These are phyloP conservation scores for Ips typographus DNA, from an alignment of 1,140 invertebrate genomes.

Conservation along the genomic window DNA sequence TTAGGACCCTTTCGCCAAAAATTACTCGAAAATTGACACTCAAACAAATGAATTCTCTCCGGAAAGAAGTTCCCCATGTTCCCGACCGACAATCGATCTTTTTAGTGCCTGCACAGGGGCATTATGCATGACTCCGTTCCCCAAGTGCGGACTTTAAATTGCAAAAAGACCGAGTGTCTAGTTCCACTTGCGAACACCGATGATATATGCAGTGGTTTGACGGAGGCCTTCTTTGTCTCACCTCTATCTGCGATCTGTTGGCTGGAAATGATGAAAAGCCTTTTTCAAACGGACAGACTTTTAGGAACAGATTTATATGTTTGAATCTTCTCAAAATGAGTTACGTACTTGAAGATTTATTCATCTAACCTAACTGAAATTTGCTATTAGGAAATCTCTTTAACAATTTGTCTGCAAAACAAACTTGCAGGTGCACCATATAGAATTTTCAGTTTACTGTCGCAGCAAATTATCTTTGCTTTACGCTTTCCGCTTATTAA, in stretches of 20 bases:
- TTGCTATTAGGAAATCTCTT: neutral
- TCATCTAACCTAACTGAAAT: neutral
- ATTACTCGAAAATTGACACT: too few species aligned
- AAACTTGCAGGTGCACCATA: constrained; percentile 1
- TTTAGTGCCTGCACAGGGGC: constrained; percentile 16
- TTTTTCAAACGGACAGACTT: too few species aligned
- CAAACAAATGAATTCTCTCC: neutral
- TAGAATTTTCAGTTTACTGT: constrained; percentile 26
- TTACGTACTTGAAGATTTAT: neutral
- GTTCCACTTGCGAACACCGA: constrained; percentile 28
- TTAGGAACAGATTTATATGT: too few species aligned
- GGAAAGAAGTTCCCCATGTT: constrained; percentile 4
- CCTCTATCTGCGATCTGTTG: neutral
- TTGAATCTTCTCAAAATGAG: too few species aligned
- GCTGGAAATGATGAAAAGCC: too few species aligned
- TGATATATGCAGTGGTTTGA: constrained; percentile 25
- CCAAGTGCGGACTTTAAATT: constrained; percentile 30
- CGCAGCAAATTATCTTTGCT: constrained; percentile 17
- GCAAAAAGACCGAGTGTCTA: constrained; percentile 27
- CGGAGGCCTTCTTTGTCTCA: constrained; percentile 17
- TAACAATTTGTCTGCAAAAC: neutral
- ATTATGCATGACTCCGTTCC: constrained; percentile 22
- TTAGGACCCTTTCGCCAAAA: too few species aligned
- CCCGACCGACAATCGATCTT: constrained; percentile 20
- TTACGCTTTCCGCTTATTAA: constrained; percentile 22